Percentiles rank a stretch among this genome's conserved stretches.
phyloP scores from a whole-genome alignment of 2,113 vertebrate species.

The Microtus pennsylvanicus region DNA sequence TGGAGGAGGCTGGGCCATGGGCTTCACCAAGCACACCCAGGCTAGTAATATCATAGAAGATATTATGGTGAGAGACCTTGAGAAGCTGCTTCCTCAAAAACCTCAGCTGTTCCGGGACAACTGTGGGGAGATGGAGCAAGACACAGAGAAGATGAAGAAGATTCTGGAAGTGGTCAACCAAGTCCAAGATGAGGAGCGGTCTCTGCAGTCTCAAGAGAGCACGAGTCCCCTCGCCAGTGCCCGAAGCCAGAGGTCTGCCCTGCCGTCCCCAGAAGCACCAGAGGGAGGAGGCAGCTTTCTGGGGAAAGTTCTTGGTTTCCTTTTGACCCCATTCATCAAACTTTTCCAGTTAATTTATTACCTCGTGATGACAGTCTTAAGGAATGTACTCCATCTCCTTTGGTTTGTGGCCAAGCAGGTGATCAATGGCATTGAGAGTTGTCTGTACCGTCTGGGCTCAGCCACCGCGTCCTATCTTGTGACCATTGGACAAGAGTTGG shows the following conservation, averaged over 20 bases:
- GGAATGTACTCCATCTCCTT: constrained; percentile 77
- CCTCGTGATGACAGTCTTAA: constrained; percentile 80
- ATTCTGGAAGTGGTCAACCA: constrained; percentile 81
- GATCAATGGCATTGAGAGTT: constrained; percentile 65
- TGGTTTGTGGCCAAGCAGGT: constrained; percentile 81
- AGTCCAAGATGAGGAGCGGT: constrained; percentile 80
- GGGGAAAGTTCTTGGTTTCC: constrained; percentile 73
- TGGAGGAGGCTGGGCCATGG: constrained; percentile 85
- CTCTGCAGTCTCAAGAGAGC: background rate
- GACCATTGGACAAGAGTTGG: constrained; percentile 83
- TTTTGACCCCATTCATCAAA: constrained; percentile 83
- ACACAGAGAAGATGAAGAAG: constrained; percentile 81
- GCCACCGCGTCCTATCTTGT: constrained; percentile 82
- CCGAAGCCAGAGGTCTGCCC: background rate
- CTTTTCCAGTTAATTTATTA: constrained; percentile 84
- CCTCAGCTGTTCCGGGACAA: constrained; percentile 84
- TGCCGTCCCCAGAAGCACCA: background rate
- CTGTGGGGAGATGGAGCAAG: constrained; percentile 81
- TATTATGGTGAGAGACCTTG: constrained; percentile 82
- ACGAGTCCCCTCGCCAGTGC: accelerated
- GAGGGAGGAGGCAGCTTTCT: constrained; percentile 14
- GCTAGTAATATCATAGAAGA: constrained; percentile 81
- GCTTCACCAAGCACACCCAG: constrained; percentile 79
- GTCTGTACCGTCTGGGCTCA: constrained; percentile 77
- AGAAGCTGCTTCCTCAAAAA: constrained; percentile 82